Percentiles rank a stretch among this genome's conserved stretches.
These are phyloP conservation scores for Anguilla marmorata DNA, from an alignment of 2,797 vertebrate genomes.

Conservation along the genomic window DNA sequence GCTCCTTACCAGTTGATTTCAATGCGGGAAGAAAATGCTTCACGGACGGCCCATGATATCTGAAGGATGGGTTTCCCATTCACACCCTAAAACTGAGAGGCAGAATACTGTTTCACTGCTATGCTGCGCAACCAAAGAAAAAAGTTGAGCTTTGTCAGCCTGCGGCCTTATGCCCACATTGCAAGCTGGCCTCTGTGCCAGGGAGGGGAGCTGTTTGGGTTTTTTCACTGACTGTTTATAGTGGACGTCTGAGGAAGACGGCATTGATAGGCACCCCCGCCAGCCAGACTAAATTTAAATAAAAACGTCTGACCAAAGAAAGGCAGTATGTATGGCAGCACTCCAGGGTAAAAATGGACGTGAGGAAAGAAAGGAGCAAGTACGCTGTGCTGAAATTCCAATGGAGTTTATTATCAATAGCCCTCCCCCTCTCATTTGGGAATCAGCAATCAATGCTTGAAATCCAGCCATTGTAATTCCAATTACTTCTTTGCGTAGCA, in stretches of 20 bases:
- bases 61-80: neutral
- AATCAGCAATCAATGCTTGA: slow-evolving; percentile 15
- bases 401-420: neutral
- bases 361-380: neutral
- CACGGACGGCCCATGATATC: neutral
- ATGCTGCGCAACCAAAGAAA: neutral
- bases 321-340: neutral
- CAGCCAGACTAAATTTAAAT: neutral
- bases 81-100: neutral
- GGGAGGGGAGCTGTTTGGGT: neutral
- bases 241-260: neutral
- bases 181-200: neutral
- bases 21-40: neutral
- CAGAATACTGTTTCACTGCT: neutral
- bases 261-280: neutral
- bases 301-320: neutral
- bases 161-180: neutral
- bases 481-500: neutral
- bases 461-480: slow-evolving; percentile 3
- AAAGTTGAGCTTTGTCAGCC: neutral
- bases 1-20: neutral
- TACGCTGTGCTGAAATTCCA: neutral
- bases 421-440: neutral
- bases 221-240: neutral
- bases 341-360: neutral